A percentile compares a stretch with the other conserved stretches of the same genome.
Conservation (phyloP, 2,888 invertebrate genomes). For the Halictus ligatus region DNA sequence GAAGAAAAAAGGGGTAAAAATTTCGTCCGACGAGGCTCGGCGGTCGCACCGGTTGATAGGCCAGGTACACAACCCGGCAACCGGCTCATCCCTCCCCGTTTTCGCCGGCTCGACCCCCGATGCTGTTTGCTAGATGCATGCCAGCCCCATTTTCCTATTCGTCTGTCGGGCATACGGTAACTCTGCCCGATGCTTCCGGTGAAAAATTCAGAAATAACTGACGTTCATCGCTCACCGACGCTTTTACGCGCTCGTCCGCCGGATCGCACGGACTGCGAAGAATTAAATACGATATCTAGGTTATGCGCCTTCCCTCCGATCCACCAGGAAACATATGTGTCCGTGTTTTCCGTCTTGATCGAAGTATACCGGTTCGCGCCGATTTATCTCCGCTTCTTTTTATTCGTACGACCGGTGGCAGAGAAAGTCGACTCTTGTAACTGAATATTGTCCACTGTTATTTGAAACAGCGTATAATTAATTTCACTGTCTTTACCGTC, state of each 20-base stretch:
- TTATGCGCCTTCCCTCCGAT: not conserved
- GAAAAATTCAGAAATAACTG: slow-evolving; percentile 35
- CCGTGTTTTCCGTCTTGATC: not conserved
- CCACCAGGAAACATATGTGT: not conserved
- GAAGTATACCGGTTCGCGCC: not conserved
- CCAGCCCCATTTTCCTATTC: slow-evolving; percentile 20
- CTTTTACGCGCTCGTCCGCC: slow-evolving; percentile 1
- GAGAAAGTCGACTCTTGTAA: not conserved
- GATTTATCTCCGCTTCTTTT: not conserved
- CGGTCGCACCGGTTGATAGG: slow-evolving; percentile 48
- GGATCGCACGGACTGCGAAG: not conserved
- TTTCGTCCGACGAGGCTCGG: slow-evolving; percentile 51
- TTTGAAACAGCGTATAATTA: too few species aligned
- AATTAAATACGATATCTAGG: slow-evolving; percentile 9
- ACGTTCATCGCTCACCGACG: slow-evolving; percentile 14
- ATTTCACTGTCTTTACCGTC: too few species aligned
- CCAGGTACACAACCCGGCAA: slow-evolving; percentile 62
- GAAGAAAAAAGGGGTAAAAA: slow-evolving; percentile 71
- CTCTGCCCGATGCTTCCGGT: slow-evolving; percentile 8
- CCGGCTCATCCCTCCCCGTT: slow-evolving; percentile 38
- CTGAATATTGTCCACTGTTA: too few species aligned
- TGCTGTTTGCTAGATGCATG: slow-evolving; percentile 16
- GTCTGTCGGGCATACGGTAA: slow-evolving; percentile 20
- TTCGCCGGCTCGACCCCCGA: slow-evolving; percentile 26
- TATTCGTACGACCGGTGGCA: not conserved